A percentile compares a stretch with the other conserved stretches of the same genome.
phyloP scores from a whole-genome alignment of 2,888 invertebrate genomes.

The Ametastegia equiseti region DNA sequence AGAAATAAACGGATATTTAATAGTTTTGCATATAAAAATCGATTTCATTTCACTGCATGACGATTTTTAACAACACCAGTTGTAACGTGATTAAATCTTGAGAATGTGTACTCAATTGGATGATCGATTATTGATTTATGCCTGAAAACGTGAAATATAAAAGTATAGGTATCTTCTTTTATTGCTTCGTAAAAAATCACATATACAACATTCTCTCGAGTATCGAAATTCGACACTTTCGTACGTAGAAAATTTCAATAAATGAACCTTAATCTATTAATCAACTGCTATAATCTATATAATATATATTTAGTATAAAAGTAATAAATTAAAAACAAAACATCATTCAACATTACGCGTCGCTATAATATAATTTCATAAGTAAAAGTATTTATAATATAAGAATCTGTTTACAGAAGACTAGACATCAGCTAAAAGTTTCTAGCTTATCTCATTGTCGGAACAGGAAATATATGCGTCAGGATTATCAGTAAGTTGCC shows the following conservation, averaged over 20 bases:
- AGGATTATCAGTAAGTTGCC: constrained; percentile 64
- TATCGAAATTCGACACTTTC: constrained; percentile 52
- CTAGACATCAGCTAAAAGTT: constrained; percentile 68
- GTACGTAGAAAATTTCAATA: constrained; percentile 55
- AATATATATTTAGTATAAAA: not conserved
- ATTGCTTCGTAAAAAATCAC: constrained; percentile 35
- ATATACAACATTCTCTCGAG: constrained; percentile 55
- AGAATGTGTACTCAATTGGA: not conserved
- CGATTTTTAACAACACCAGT: not conserved
- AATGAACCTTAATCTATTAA: constrained; percentile 35
- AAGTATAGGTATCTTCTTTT: constrained; percentile 3
- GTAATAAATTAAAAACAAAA: constrained; percentile 45
- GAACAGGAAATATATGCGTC: constrained; percentile 7
- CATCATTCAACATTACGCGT: constrained; percentile 24
- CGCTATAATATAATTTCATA: constrained; percentile 45
- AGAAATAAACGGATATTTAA: constrained; percentile 53
- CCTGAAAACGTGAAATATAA: not conserved
- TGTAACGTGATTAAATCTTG: not conserved
- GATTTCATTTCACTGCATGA: not conserved
- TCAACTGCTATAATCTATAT: constrained; percentile 6
- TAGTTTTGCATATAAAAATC: constrained; percentile 35
- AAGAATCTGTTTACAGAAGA: constrained; percentile 63
- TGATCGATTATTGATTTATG: not conserved
- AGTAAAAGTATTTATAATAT: constrained; percentile 50
- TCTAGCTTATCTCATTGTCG: not conserved